Evolutionary conservation across 2,797 vertebrate genomes (phyloP), one percentile per base, ranked within the genome.

Genomic region (Glyptemys insculpta): DNA sequence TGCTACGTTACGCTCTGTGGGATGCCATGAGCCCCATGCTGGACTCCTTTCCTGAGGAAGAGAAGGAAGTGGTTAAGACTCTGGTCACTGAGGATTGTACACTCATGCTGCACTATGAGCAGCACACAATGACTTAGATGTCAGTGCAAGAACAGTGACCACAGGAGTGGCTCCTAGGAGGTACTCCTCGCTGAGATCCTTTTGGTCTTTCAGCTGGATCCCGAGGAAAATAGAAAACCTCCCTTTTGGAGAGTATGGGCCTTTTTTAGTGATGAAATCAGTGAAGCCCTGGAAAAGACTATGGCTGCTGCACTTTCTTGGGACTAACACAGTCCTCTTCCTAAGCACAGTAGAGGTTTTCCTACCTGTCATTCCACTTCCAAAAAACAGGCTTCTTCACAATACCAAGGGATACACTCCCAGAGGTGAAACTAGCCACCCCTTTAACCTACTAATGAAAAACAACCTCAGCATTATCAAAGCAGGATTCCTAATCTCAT

Each of bases 311-410:
- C 83, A 89, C 37, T 44, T 37, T 84, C 21, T 65, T 65, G 31
- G 8, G 82, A 52, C 25, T 44, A 79, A 3, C 34, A 2, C 19
- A 72, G 84, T 81, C 50, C 3, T 82, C 65, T 41, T 53, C 54
- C 54, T 23, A 15, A 83, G 52, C 34, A 16, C 68, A 25, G 29
- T 49, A 92, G 23, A 74, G 11, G 31, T 83, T 92, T 93, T 82
- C 18, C 52, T 53, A 53, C 47, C 0, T 0, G 15, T 79, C 6
- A 1, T 0, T 68, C 62, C 86, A 90, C 6, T 59, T 85, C 23
- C 54, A 53, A 8, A 78, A 74, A 59, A 4, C 18, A 52, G 87
- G 1, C 34, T 86, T 5, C 2, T 87, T 94, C 83, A 31, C 27
- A 68, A 79, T 80, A 25, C 16, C 56, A 23, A 54, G 37, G 41